A percentile compares a stretch with the other conserved stretches of the same genome.
Conservation (phyloP, 2,888 invertebrate species). For the Noctua pronuba region DNA sequence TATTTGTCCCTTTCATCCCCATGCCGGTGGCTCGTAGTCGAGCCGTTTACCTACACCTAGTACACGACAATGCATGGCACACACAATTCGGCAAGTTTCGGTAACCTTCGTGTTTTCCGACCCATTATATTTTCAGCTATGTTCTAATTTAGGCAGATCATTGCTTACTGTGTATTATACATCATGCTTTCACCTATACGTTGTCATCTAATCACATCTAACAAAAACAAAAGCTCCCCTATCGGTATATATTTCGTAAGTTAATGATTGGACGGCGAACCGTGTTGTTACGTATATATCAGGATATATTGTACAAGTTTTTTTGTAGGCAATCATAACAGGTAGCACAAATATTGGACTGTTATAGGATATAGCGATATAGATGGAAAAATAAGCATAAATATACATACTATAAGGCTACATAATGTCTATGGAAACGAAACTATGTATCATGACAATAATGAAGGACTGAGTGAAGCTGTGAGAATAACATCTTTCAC, state of each 20-base stretch:
- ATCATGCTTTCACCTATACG: conserved; percentile 83
- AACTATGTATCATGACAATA: conserved; percentile 68
- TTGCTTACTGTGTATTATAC: conserved; percentile 78
- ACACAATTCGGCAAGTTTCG: conserved; percentile 77
- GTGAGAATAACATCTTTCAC: conserved; percentile 70
- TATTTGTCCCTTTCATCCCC: conserved; percentile 59
- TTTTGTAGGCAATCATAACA: conserved; percentile 64
- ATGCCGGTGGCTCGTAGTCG: conserved; percentile 66
- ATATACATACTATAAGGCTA: conserved; percentile 66
- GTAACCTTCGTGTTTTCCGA: conserved; percentile 70
- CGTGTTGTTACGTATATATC: conserved; percentile 59
- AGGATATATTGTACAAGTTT: conserved; percentile 54
- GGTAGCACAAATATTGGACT: conserved; percentile 61
- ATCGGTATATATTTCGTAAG: conserved; percentile 64
- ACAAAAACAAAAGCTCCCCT: conserved; percentile 78
- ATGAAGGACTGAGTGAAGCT: conserved; percentile 70
- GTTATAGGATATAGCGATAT: conserved; percentile 70
- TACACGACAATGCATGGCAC: conserved; percentile 79
- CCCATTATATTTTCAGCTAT: conserved; percentile 75
- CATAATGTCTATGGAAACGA: conserved; percentile 64
- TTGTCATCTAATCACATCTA: conserved; percentile 79
- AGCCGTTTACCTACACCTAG: conserved; percentile 70
- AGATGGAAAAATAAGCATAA: conserved; percentile 71
- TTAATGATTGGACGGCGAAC: conserved; percentile 61
- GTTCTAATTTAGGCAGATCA: conserved; percentile 79